Base-by-base conservation (phyloP, 2,113 vertebrate species). In the Puntigrus tetrazona region DNA sequence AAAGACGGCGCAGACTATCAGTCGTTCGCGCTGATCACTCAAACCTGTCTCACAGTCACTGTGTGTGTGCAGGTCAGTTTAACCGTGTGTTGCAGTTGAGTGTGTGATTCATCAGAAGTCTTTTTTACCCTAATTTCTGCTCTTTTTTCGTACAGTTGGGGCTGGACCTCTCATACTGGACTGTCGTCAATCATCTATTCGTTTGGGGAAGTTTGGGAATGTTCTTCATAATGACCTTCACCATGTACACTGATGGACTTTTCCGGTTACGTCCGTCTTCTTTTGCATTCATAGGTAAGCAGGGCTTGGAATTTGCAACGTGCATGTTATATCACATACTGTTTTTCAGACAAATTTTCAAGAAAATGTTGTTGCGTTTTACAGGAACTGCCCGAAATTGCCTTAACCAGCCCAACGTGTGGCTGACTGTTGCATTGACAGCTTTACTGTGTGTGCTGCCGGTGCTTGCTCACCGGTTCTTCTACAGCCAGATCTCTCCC, bases 141-240 rank as follows among this genome's bases (percentile, higher is more conserved):
- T 59, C 63, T 38, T 22, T 16, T 31, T 67, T 50, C 16, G 5
- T 45, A 20, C 13, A 99, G 97, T 91, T 99, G 91, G 95, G 94
- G 1, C 83, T 99, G 90, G 95, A 97, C 88, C 98, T 97, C 59
- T 91, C 95, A 10, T 98, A 96, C 93, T 99, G 98, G 98, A 99
- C 97, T 0, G 90, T 94, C 0, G 94, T 99, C 13, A 99, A 96
- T 93, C 96, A 97, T 5, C 88, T 98, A 86, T 96, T 98, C 77
- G 95, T 96, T 13, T 94, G 97, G 96, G 97, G 98, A 38, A 99
- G 97, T 91, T 95, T 99, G 90, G 93, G 92, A 45, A 92, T 97
- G 91, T 99, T 97, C 91, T 99, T 99, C 77, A 93, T 91, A 0
- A 93, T 97, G 90, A 96, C 95, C 3, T 96, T 98, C 91, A 93